These are phyloP conservation scores for Drosophila anomalata DNA, from an alignment of 2,888 invertebrate genomes.

Conservation along the genomic window DNA sequence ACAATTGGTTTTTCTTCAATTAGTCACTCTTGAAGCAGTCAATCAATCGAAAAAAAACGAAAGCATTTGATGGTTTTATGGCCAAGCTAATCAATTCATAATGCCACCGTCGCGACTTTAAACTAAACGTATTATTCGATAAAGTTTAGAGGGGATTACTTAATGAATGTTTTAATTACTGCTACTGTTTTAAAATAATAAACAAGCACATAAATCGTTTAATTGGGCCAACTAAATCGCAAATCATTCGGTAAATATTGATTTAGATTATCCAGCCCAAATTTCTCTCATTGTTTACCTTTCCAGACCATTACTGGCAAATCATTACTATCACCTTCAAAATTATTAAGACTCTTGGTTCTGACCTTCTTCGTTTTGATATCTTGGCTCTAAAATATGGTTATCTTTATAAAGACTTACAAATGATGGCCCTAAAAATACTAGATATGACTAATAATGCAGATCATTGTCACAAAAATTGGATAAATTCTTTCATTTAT, in stretches of 20 bases:
- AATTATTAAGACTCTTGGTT: not conserved
- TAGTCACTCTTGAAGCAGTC: conserved; percentile 49
- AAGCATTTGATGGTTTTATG: conserved; percentile 54
- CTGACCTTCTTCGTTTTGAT: conserved; percentile 17
- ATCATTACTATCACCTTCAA: conserved; percentile 16
- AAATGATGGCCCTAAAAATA: conserved; percentile 31
- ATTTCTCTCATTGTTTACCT: conserved; percentile 18
- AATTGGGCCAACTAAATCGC: not conserved
- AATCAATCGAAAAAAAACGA: conserved; percentile 46
- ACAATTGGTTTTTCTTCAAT: conserved; percentile 52
- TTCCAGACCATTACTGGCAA: conserved; percentile 16
- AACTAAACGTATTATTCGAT: conserved; percentile 12
- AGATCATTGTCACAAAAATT: not conserved
- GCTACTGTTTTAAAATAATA: not conserved
- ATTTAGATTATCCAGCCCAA: conserved; percentile 17
- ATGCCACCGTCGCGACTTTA: not conserved
- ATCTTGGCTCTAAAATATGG: conserved; percentile 36
- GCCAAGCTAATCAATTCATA: conserved; percentile 19
- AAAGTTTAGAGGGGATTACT: conserved; percentile 1
- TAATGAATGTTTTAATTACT: conserved; percentile 21
- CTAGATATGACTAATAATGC: not conserved
- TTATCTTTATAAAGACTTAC: conserved; percentile 27
- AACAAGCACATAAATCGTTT: not conserved
- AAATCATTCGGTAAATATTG: conserved; percentile 20
- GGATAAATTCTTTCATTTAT: not conserved